phyloP scores from a whole-genome alignment of 2,113 vertebrate species.

The Elaphurus davidianus region DNA sequence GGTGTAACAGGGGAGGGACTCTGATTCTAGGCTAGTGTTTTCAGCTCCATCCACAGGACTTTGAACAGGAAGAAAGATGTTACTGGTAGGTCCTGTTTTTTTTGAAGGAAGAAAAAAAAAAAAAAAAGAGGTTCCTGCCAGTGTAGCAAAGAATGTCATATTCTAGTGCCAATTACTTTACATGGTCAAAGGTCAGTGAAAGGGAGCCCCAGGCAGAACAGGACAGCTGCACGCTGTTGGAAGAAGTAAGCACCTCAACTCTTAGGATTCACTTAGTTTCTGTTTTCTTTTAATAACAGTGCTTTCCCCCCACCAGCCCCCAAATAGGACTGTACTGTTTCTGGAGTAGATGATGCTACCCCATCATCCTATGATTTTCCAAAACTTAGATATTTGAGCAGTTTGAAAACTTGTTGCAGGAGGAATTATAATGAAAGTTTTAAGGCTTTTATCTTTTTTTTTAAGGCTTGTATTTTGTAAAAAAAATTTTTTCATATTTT shows the following conservation, averaged over 20 bases:
- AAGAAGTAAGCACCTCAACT: background rate
- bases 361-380: background rate
- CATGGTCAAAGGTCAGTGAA: background rate
- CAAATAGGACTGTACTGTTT: background rate
- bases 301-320: background rate
- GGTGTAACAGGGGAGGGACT: background rate
- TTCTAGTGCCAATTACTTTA: background rate
- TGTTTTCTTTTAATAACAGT: background rate
- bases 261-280: background rate
- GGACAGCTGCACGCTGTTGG: background rate
- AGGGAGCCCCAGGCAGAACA: background rate
- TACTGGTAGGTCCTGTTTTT: background rate
- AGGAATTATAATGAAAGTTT: background rate
- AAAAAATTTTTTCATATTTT: background rate
- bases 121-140: background rate
- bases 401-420: background rate
- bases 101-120: background rate
- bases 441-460: background rate
- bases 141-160: background rate
- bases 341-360: background rate
- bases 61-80: background rate
- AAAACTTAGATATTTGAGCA: background rate
- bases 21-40: background rate
- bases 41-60: background rate
- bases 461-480: background rate